Evolutionary conservation across 2,888 invertebrate species (phyloP).

Genomic region (Mechanitis mazaeus): DNA sequence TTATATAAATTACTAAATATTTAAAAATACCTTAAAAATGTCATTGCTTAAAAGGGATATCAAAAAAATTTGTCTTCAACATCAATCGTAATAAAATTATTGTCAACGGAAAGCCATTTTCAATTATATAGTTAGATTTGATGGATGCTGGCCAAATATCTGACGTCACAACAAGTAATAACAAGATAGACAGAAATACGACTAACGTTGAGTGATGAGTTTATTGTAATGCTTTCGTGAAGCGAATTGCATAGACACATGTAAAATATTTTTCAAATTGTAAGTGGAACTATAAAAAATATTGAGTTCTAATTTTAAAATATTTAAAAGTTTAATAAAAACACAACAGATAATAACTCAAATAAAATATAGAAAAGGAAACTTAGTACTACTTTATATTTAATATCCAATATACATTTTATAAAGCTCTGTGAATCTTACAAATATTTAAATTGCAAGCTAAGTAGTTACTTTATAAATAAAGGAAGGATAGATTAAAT

Average conservation of each 20-base stretch:
- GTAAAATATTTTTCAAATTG: slow-evolving; percentile 12
- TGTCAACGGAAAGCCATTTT: slow-evolving; percentile 19
- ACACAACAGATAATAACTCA: no score
- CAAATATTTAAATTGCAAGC: not conserved
- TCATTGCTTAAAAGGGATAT: no score
- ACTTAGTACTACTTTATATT: no score
- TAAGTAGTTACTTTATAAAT: not conserved
- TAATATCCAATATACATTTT: no score
- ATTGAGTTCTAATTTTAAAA: no score
- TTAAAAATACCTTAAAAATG: no score
- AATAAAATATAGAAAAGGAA: no score
- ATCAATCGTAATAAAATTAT: slow-evolving; percentile 5
- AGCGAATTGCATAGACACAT: slow-evolving; percentile 39
- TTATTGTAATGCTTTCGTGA: slow-evolving; percentile 50
- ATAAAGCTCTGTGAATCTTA: no score
- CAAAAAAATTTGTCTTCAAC: no score
- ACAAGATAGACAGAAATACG: slow-evolving; percentile 43
- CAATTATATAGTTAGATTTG: slow-evolving; percentile 25
- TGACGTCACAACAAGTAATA: slow-evolving; percentile 32
- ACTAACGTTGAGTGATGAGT: slow-evolving; percentile 53
- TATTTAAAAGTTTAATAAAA: no score
- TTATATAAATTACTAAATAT: no score
- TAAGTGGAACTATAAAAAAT: no score
- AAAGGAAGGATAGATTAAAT: slow-evolving; percentile 3
- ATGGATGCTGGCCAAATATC: slow-evolving; percentile 31